Evolutionary conservation across 1,140 invertebrate species (phyloP), one percentile per base, ranked within the genome.

Genomic region (Anastrepha obliqua): DNA sequence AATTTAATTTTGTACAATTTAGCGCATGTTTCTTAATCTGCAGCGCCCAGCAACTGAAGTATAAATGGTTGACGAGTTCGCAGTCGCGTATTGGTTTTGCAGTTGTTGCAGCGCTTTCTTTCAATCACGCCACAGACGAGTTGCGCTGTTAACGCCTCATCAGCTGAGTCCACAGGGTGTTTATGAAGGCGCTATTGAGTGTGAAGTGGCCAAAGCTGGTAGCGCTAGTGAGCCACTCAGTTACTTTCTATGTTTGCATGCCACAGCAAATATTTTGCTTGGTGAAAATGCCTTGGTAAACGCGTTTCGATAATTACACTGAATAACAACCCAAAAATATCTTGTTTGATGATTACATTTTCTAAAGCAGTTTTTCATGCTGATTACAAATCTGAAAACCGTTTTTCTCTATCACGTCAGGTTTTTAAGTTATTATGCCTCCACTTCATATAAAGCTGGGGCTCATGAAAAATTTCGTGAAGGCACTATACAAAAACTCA

Each of bases 181-280:
- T 39, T 4, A 11, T 47, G 42, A n/a, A 44, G 67, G 3, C 29
- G 20, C n/a, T 5, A 67, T 3, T 67, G 13, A 11, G 6, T 47
- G 67, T 44, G 11, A 74, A 74, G 67, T 74, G 67, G 42, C 67
- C 42, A 74, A 74, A 74, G 17, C 8, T 15, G 42, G 8, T 29
- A 39, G 9, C 29, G 3, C 11, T 39, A 17, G 29, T 42, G 13
- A 6, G 17, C 44, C 67, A 74, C 44, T 13, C 17, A 17, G 6
- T 74, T 6, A 74, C 67, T 74, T 74, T 74, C 67, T 74, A 74
- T 47, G 17, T 74, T 47, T 17, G 42, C 67, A 74, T 47, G 67
- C 39, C 67, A 17, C 6, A 44, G 42, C 42, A 74, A 74, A 74
- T 74, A 44, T 74, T 74, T 74, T 62, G 7, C 8, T 13, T 62